Evolutionary conservation across 2,797 vertebrate species (phyloP).

Genomic region (Limnodromus scolopaceus): DNA sequence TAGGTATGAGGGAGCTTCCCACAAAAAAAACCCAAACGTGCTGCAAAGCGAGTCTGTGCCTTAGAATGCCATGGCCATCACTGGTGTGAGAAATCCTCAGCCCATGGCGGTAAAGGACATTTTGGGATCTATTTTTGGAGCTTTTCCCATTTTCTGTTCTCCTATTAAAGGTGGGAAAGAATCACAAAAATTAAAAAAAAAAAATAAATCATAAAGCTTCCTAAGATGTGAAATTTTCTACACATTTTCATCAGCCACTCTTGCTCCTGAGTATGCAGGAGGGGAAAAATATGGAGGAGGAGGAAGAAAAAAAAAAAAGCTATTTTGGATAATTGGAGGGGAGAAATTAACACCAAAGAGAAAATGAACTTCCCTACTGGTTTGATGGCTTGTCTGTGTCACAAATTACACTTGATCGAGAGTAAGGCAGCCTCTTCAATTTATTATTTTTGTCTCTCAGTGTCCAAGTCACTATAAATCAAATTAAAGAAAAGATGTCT

Average conservation of each 20-base stretch:
- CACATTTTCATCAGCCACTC: neutral
- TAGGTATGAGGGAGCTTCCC: neutral
- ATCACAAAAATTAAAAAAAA: neutral
- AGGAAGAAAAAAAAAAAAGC: too few species aligned
- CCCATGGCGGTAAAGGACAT: neutral
- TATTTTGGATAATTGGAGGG: neutral
- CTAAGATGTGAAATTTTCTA: neutral
- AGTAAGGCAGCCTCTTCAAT: accelerated
- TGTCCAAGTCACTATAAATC: neutral
- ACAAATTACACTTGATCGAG: neutral
- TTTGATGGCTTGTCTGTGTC: neutral
- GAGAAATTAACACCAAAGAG: neutral
- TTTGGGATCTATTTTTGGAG: neutral
- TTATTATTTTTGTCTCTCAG: neutral
- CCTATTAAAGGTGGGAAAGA: neutral
- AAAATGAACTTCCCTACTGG: neutral
- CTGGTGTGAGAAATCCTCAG: neutral
- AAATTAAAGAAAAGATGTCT: neutral
- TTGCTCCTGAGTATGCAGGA: neutral
- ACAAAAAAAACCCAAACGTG: neutral
- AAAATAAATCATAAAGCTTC: neutral
- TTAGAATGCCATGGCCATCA: neutral
- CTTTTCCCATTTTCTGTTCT: neutral
- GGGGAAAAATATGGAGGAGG: neutral
- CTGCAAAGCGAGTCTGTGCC: neutral